Base-by-base conservation (phyloP, 2,113 vertebrate species). In the Barbus barbus region DNA sequence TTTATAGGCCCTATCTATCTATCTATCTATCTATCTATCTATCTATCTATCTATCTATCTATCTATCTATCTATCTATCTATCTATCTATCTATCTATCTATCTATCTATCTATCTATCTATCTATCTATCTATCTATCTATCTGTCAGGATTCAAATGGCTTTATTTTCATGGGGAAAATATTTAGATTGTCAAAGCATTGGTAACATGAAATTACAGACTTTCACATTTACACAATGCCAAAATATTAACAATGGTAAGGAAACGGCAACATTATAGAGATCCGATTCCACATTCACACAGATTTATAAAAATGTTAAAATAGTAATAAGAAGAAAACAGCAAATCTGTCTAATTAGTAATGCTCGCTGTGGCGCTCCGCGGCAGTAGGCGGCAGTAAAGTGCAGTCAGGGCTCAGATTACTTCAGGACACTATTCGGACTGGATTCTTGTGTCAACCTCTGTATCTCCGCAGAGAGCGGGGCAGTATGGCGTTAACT, bases 401-500 rank as follows among this genome's bases (percentile, higher is more conserved):
- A 11, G 5, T 31, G 63, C 36, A 24, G 12, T 2, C 18, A 3
- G 24, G 14, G 11, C 48, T 71, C 8, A 0, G 22, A 16, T 33
- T 22, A 18, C 53, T 26, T 8, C 41, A 48, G 38, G 11, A 41
- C 28, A 41, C 20, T 61, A 38, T 41, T 41, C 9, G 8, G 72
- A 36, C 0, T 24, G 38, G 16, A 72, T 58, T 74, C 65, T 51
- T 48, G 67, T 58, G 36, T 14, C 20, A 31, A 9, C 14, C 13
- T 53, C 72, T 9, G 71, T 76, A 72, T 84, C 77, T 80, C 81
- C 69, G 81, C 75, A 33, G 36, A 61, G 4, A 26, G 75, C 63
- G 85, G 74, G 16, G 9, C 46, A 81, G 44, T 14, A 84, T 77
- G 86, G 82, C 86, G 36, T 61, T 28, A 41, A 16, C n/a, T 14